Base-by-base conservation (phyloP, 2,888 invertebrate genomes). In the Cactoblastis cactorum region DNA sequence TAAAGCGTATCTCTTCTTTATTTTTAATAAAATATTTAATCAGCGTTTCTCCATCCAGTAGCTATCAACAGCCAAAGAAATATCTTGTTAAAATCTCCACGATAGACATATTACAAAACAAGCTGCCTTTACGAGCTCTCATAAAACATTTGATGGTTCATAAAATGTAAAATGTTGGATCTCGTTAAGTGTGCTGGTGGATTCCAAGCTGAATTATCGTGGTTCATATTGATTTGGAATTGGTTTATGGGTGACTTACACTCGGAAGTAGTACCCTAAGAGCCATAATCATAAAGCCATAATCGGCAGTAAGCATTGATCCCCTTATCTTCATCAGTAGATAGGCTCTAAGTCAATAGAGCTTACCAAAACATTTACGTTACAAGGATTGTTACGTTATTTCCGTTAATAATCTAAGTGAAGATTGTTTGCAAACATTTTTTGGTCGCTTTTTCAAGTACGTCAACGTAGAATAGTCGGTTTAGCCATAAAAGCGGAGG, bases 181-280 rank as follows among this genome's bases (percentile, higher is more conserved):
- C 22, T 28, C 37, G 37, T 48, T 24, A 48, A 48, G 19, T 19
- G 14, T 17, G 15, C 38, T 48, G 35, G 46, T 34, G 35, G 24
- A 37, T 22, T 37, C 38, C 34, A 8, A 1, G 34, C 15, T 1
- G 37, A 37, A 22, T 48, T 48, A 48, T 48, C 38, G 28, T 37
- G 37, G 34, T 28, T 48, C 37, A 37, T 48, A 48, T 48, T 48
- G 47, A 48, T 48, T 48, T 28, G 35, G 15, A 37, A 48, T 48
- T 37, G 47, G 24, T 48, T 48, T 37, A 48, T 28, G 47, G 14
- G 14, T 8, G 34, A 33, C 17, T 18, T 34, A 34, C 6, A 12
- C 41, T 24, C 12, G 12, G 15, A 14, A 28, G 28, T 28, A 8
- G 9, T 24, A 22, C 14, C n/a, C 24, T 22, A 24, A 3, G 28